Base-by-base conservation (phyloP, 2,888 invertebrate genomes). In the Euzophera pinguis region DNA sequence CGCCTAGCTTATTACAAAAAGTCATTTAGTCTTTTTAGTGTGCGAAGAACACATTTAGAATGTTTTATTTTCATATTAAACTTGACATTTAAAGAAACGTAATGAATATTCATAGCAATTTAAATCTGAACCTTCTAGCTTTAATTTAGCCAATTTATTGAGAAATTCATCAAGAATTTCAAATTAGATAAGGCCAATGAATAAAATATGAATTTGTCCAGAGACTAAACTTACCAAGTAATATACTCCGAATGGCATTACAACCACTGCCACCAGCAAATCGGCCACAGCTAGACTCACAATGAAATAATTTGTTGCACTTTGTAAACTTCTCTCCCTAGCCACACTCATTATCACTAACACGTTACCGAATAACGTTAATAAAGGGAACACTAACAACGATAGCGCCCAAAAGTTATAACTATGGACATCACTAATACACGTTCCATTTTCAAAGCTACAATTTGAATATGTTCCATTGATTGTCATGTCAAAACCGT, bases 231-330 rank as follows among this genome's bases (percentile, higher is more conserved):
- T 97, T 88, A 99, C 99, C 97, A 99, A 93, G 83, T 98, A 96
- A 91, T 99, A 99, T 71, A 99, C 98, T 63, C 98, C 99, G 79
- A 99, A 98, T 42, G 99, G 99, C 99, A 99, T 99, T 61, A 99
- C 99, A 58, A 98, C 95, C 45, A 98, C 97, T 50, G 99, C 99
- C 38, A 99, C 99, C 56, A 99, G 93, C 60, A 99, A 92, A 91
- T 99, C 99, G 16, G 99, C 99, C 39, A 99, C 93, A 52, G 99
- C 99, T 73, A 99, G 89, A 74, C 98, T 98, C 72, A 99, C 98
- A 82, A 99, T 99, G 91, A 99, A 99, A 91, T 99, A 99, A 91
- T 99, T 99, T 67, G 99, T 99, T 65, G 97, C 98, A 38, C 98
- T 97, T 84, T 98, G 98, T 63, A 99, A 91, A 58, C 96, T 94